Evolutionary conservation across 2,113 vertebrate genomes (phyloP).

Genomic region (Petrocephalus microphthalmus): DNA sequence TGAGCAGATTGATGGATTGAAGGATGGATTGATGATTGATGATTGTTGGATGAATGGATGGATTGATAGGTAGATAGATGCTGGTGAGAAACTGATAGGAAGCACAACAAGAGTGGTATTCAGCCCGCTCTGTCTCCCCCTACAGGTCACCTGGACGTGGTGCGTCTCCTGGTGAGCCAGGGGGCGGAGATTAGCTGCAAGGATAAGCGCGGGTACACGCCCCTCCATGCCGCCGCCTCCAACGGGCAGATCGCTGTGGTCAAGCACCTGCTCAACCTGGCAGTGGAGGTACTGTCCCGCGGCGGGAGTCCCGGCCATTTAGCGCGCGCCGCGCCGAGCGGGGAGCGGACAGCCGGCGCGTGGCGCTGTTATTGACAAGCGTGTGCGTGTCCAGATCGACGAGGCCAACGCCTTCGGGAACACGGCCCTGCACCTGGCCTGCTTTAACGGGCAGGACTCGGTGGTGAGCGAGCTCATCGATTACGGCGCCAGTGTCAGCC

Average conservation of each 20-base stretch:
- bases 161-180: slow-evolving; percentile 80
- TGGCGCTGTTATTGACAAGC: neutral
- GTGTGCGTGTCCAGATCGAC: slow-evolving; percentile 71
- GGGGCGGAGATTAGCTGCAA: slow-evolving; percentile 91
- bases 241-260: slow-evolving; percentile 84
- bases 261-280: slow-evolving; percentile 86
- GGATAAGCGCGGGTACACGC: slow-evolving; percentile 92
- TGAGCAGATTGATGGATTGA: neutral
- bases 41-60: too few relatives aligned
- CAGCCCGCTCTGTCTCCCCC: neutral
- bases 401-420: slow-evolving; percentile 91
- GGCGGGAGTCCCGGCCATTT: neutral
- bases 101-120: neutral
- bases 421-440: slow-evolving; percentile 89
- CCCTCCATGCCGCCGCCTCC: slow-evolving; percentile 87
- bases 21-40: too few relatives aligned
- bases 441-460: slow-evolving; percentile 88
- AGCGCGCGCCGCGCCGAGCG: neutral
- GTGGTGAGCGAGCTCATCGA: slow-evolving; percentile 91
- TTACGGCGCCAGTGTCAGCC: slow-evolving; percentile 90
- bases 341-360: neutral
- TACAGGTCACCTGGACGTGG: slow-evolving; percentile 87
- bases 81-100: neutral
- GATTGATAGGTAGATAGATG: too few relatives aligned
- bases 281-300: slow-evolving; percentile 75